Evolutionary conservation across 53 echinoderm and acorn worm genomes (phyloP), one percentile per base, ranked within the genome.

Genomic region (Pentamera pediparva): DNA sequence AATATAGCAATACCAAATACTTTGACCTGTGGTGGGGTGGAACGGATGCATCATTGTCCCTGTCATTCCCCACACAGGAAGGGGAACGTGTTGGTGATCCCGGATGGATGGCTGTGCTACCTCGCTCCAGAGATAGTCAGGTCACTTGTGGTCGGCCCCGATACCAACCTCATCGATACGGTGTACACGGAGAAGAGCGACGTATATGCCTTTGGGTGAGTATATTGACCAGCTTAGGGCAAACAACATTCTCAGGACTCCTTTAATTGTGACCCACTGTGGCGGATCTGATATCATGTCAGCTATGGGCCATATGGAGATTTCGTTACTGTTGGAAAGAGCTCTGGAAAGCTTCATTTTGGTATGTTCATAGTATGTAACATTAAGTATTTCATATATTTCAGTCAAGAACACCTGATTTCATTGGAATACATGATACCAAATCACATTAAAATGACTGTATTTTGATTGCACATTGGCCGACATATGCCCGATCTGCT

Each of bases 71-170:
- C 25, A 43, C 77, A 20, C 78, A 96, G 96, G 74, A 65, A 77
- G 37, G 80, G 78, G 17, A 83, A 91, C 55, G 82, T 60, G 24
- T 75, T 96, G 80, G 45, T 83, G 39, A 91, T 96, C 33, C 96
- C 96, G 6, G 88, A 96, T 33, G 91, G 91, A 29, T 96, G 96
- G 96, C 43, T 96, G 38, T 91, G 96, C 62, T 96, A 96, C 81
- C 78, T 96, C 4, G 85, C 91, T n/a, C 96, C 96, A 0, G 96
- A 96, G 57, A 79, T 96, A 30, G 91, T 96, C 30, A 88, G 55
- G 43, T 56, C 85, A 4, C 83, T 96, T 9, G 78, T 81, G 4
- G 84, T 91, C n/a, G 75, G 77, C 43, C 82, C 86, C 0, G 88
- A 83, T 4, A 83, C 69, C 38, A 27, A 62, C 8, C 89, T 83